A percentile compares a stretch with the other conserved stretches of the same genome.
phyloP scores from a whole-genome alignment of 2,888 invertebrate genomes.

The Ypsolopha sequella region DNA sequence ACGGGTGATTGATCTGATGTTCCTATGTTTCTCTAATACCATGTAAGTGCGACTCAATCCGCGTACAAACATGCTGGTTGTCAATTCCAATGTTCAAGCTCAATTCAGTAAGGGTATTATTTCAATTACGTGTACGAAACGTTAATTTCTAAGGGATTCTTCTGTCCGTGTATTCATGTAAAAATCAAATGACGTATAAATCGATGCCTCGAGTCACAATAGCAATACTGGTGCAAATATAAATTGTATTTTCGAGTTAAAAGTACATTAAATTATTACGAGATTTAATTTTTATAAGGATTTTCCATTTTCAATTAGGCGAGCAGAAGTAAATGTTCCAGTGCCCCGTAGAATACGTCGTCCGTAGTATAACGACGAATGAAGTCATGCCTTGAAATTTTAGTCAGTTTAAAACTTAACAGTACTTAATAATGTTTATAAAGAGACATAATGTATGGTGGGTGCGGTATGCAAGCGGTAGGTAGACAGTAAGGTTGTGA shows the following conservation, averaged over 20 bases:
- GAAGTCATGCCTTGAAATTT: constrained; percentile 65
- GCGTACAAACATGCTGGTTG: constrained; percentile 29
- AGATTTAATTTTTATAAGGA: constrained; percentile 52
- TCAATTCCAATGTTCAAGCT: constrained; percentile 67
- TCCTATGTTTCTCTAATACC: constrained; percentile 47
- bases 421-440: constrained; percentile 63
- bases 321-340: constrained; percentile 60
- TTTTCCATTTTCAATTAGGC: constrained; percentile 56
- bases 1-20: constrained; percentile 69
- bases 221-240: constrained; percentile 49
- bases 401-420: constrained; percentile 62
- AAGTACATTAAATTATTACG: constrained; percentile 46
- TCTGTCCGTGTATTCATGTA: constrained; percentile 55
- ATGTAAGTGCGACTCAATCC: constrained; percentile 13
- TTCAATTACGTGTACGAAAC: constrained; percentile 7
- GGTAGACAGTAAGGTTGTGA: constrained; percentile 47
- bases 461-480: constrained; percentile 10
- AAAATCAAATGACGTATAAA: constrained; percentile 21
- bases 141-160: constrained; percentile 43
- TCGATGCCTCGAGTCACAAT: constrained; percentile 41
- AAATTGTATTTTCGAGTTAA: constrained; percentile 47
- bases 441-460: constrained; percentile 36
- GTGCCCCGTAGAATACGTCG: constrained; percentile 67
- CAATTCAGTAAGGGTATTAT: constrained; percentile 58
- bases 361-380: constrained; percentile 63